Evolutionary conservation across 2,113 vertebrate genomes (phyloP).

Genomic region (Pluvialis apricaria): DNA sequence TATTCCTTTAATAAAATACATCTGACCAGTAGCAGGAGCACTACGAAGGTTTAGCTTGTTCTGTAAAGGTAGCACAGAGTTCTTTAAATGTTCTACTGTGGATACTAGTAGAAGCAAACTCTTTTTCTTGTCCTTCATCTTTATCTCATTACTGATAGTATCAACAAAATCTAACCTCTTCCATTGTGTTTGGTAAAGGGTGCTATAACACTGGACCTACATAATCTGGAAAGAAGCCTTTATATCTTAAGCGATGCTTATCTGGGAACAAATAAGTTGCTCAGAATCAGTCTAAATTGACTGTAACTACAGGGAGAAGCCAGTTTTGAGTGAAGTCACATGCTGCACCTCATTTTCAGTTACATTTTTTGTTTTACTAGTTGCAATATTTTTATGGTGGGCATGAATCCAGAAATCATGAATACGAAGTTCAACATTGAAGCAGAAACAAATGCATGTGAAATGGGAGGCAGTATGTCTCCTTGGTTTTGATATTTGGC

Average conservation of each 20-base stretch:
- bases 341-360: not conserved
- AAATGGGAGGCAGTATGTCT: not conserved
- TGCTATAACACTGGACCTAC: not conserved
- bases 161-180: not conserved
- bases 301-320: not conserved
- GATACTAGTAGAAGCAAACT: not conserved
- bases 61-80: not conserved
- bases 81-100: not conserved
- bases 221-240: not conserved
- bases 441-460: not conserved
- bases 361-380: not conserved
- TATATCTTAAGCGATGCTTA: not conserved
- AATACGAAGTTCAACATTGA: not conserved
- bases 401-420: not conserved
- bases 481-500: not conserved
- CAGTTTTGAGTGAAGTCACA: not conserved
- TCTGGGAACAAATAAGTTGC: not conserved
- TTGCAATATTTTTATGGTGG: not conserved
- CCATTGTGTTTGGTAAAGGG: not conserved
- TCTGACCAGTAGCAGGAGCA: not conserved
- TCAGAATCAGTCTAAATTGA: not conserved
- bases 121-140: not conserved
- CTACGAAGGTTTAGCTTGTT: not conserved
- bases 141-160: not conserved
- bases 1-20: not conserved